Evolutionary conservation across 1,140 invertebrate genomes (phyloP).

Genomic region (Aphelenchoides besseyi): DNA sequence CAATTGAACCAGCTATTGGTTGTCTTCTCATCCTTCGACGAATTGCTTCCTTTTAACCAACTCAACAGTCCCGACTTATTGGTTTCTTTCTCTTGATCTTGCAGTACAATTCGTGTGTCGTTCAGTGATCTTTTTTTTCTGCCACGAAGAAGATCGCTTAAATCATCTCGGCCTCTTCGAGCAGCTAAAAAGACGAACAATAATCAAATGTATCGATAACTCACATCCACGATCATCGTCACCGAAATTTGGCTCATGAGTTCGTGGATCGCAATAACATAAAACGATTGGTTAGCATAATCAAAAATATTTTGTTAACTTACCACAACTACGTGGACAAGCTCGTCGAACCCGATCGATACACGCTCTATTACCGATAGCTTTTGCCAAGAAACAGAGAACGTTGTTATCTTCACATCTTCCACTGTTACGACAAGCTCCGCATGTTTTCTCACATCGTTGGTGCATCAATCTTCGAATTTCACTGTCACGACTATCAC

Average conservation of each 20-base stretch:
- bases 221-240: not conserved
- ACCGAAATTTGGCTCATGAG: not conserved
- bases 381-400: not conserved
- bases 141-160: not conserved
- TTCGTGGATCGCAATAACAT: not conserved
- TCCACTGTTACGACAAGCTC: not conserved
- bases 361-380: not conserved
- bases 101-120: not conserved
- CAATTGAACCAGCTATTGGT: not conserved
- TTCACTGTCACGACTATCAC: not conserved
- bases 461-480: not conserved
- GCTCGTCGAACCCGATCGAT: not conserved
- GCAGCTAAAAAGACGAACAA: not conserved
- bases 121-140: not conserved
- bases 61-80: constrained; percentile 6
- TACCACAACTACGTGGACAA: not conserved
- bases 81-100: not conserved
- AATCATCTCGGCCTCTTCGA: not conserved
- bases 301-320: not conserved
- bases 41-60: not conserved
- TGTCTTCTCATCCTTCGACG: not conserved
- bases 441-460: not conserved
- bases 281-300: too few relatives aligned
- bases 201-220: too few relatives aligned
- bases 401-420: not conserved